phyloP scores from a whole-genome alignment of 92 coral and sea anemone genomes.

The Nematostella vectensis region DNA sequence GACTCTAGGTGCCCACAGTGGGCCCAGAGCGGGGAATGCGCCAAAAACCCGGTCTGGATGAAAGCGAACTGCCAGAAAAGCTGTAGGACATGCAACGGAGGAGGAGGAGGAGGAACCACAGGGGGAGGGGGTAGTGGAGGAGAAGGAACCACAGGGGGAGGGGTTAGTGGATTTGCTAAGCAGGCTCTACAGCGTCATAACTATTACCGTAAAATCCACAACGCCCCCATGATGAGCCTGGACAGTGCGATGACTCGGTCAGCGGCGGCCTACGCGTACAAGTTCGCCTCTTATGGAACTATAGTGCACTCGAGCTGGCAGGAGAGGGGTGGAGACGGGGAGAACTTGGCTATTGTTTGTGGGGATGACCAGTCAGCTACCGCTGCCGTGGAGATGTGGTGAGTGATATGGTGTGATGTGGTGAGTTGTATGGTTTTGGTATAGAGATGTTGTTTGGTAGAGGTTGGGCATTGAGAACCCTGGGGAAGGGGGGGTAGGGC shows the following conservation, averaged over 20 bases:
- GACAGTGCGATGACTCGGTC: constrained; percentile 55
- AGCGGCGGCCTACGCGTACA: constrained; percentile 60
- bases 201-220: constrained; percentile 59
- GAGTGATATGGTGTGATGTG: too few relatives aligned
- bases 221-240: constrained; percentile 52
- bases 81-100: constrained; percentile 9
- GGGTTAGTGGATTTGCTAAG: constrained; percentile 6
- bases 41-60: neutral
- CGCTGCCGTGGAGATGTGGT: constrained; percentile 52
- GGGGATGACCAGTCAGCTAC: constrained; percentile 37
- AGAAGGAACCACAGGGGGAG: constrained; percentile 15
- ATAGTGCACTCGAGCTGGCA: constrained; percentile 31
- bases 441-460: too few relatives aligned
- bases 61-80: constrained; percentile 4
- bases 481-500: constrained; percentile 1
- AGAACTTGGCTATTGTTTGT: constrained; percentile 79
- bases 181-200: constrained; percentile 52
- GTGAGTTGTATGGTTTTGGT: too few relatives aligned
- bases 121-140: constrained; percentile 9
- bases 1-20: neutral
- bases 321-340: constrained; percentile 36
- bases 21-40: constrained; percentile 2
- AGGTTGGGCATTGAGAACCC: too few relatives aligned
- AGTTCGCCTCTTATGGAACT: constrained; percentile 45
- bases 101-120: constrained; percentile 13